Conservation (phyloP, 2,113 vertebrate species). For the Panthera uncia region DNA sequence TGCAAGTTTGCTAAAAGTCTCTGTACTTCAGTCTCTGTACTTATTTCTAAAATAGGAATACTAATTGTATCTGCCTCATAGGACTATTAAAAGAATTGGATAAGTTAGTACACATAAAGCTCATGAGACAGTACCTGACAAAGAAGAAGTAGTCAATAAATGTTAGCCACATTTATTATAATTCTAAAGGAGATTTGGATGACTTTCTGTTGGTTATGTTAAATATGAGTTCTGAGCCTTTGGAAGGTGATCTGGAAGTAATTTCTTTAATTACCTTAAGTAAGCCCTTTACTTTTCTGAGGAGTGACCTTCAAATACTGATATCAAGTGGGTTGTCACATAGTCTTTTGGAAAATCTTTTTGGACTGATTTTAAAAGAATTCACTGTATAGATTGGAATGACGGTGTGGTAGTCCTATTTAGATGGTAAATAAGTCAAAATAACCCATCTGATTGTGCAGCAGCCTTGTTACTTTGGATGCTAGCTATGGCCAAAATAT, state of each 20-base stretch:
- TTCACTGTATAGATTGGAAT: conserved; percentile 27
- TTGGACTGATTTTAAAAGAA: background rate
- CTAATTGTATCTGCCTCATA: background rate
- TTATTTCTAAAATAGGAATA: conserved; percentile 19
- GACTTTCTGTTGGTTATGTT: background rate
- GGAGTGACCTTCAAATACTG: conserved; percentile 21
- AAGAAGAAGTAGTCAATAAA: background rate
- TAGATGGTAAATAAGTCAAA: conserved; percentile 38
- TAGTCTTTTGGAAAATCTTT: background rate
- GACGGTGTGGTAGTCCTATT: background rate
- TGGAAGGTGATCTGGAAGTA: conserved; percentile 14
- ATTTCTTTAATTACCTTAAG: conserved; percentile 4
- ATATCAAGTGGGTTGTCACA: background rate
- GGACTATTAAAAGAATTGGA: background rate
- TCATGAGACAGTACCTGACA: background rate
- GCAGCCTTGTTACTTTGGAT: conserved; percentile 17
- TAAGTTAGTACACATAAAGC: background rate
- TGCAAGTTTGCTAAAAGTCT: conserved; percentile 3
- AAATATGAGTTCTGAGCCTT: conserved; percentile 35
- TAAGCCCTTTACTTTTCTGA: conserved; percentile 19
- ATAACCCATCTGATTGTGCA: background rate
- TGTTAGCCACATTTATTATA: background rate
- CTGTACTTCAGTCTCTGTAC: background rate
- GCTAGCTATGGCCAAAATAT: background rate
- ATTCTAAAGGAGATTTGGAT: background rate